These are phyloP conservation scores for Oasisia sp. DNA, from an alignment of 2,888 invertebrate species.

Conservation along the genomic window DNA sequence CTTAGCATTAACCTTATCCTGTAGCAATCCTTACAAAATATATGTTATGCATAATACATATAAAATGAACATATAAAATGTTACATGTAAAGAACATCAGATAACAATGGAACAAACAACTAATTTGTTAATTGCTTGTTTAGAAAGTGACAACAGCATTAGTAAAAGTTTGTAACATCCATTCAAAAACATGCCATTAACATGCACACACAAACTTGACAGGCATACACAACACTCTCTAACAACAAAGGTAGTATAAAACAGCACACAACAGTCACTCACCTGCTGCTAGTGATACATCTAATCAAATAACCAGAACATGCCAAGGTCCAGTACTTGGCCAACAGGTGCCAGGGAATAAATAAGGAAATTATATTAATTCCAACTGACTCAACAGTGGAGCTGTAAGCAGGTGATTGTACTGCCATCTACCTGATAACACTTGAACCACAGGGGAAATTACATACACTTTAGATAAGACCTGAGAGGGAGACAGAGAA, in stretches of 20 bases:
- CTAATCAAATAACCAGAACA: not conserved
- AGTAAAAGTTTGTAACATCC: not conserved
- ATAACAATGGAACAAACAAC: not conserved
- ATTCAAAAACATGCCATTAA: not conserved
- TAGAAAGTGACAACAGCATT: not conserved
- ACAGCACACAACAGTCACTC: not conserved
- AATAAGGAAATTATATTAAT: not conserved
- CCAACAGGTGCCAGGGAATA: not conserved
- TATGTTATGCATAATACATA: not conserved
- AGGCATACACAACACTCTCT: not conserved
- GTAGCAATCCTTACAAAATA: too few species aligned
- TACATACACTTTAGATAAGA: not conserved
- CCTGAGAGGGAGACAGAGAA: too few species aligned
- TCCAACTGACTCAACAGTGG: not conserved
- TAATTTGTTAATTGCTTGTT: not conserved
- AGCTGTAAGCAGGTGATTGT: not conserved
- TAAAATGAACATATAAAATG: not conserved
- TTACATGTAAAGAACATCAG: not conserved
- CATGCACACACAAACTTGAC: not conserved
- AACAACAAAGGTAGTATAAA: not conserved
- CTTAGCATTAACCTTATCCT: too few species aligned
- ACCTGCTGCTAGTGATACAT: not conserved
- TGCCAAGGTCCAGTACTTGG: not conserved
- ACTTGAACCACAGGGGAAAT: not conserved
- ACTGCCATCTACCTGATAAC: not conserved